Conservation (phyloP, 2,113 vertebrate genomes). For the Verasper variegatus region DNA sequence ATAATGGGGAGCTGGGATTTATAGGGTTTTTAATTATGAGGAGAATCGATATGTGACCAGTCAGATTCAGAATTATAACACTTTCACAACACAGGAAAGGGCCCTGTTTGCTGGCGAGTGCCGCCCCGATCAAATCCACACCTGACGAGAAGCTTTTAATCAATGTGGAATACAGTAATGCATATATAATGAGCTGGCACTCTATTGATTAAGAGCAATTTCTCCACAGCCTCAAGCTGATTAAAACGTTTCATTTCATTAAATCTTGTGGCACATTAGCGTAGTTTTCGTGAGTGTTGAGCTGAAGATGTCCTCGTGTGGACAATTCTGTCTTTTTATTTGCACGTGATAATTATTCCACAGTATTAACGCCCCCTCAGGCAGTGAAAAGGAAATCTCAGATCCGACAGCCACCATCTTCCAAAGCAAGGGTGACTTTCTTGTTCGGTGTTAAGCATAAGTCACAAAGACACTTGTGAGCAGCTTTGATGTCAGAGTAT, state of each 20-base stretch:
- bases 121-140: constrained; percentile 37
- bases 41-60: constrained; percentile 45
- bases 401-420: not conserved
- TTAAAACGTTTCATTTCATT: constrained; percentile 54
- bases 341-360: too few relatives aligned
- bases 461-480: not conserved
- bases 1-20: constrained; percentile 24
- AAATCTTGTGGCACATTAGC: not conserved
- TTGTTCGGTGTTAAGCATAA: too few relatives aligned
- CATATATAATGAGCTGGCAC: constrained; percentile 49
- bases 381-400: too few relatives aligned
- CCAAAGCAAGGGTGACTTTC: not conserved
- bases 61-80: constrained; percentile 48
- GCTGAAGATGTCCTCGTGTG: constrained; percentile 4
- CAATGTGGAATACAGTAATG: constrained; percentile 46
- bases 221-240: constrained; percentile 29
- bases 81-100: constrained; percentile 36
- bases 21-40: constrained; percentile 49
- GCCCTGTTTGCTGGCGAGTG: constrained; percentile 7
- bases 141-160: constrained; percentile 56
- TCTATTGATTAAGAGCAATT: constrained; percentile 54
- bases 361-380: not conserved
- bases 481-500: not conserved
- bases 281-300: constrained; percentile 7
- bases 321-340: not conserved